phyloP scores from a whole-genome alignment of 2,113 vertebrate species.

The Campylomormyrus tamandua region DNA sequence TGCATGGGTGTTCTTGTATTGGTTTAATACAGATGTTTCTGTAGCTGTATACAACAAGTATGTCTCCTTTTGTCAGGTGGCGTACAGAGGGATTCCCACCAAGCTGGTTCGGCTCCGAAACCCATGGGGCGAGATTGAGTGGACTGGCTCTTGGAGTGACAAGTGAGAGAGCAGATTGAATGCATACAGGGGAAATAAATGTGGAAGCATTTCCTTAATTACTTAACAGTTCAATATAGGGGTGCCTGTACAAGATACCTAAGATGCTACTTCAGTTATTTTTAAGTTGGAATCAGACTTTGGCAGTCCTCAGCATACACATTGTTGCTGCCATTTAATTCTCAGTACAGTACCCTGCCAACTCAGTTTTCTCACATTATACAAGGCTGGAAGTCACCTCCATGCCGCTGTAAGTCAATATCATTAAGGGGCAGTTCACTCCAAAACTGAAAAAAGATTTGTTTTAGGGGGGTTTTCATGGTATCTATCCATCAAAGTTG shows the following conservation, averaged over 20 bases:
- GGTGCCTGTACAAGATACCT: neutral
- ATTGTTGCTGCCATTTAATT: neutral
- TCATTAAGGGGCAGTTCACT: neutral
- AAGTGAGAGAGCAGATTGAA: slow-evolving; percentile 51
- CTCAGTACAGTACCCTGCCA: neutral
- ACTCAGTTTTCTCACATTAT: neutral
- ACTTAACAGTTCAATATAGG: neutral
- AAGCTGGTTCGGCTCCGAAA: slow-evolving; percentile 84
- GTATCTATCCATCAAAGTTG: too few species aligned
- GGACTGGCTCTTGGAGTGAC: slow-evolving; percentile 91
- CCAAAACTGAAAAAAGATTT: too few species aligned
- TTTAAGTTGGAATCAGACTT: neutral
- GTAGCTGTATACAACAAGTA: neutral
- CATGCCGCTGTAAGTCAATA: neutral
- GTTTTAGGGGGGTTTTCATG: too few species aligned
- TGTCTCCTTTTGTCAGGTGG: slow-evolving; percentile 55
- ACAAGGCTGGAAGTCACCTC: neutral
- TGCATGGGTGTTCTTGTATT: neutral
- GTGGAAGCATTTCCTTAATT: neutral
- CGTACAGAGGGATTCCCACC: slow-evolving; percentile 67
- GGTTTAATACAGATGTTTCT: neutral
- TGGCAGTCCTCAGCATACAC: neutral
- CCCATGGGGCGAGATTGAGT: slow-evolving; percentile 92
- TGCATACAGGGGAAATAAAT: neutral
- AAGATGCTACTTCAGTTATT: neutral